Evolutionary conservation across 2,888 invertebrate genomes (phyloP), one percentile per base, ranked within the genome.

Genomic region (Synergus umbraculus): DNA sequence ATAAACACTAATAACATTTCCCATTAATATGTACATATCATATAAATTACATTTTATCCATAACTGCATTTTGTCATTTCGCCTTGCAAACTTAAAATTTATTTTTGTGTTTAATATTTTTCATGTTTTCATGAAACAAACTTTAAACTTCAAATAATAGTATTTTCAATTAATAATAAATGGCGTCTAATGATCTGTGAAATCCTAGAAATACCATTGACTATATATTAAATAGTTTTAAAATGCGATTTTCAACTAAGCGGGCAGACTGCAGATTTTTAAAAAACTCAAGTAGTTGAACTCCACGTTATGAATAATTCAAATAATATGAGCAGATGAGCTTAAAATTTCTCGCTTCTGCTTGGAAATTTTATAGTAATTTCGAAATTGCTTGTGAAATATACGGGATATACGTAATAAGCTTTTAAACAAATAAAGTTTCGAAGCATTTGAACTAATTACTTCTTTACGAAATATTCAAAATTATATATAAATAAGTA

Each of bases 51-150:
- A 54, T n/a, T 54, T 54, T 54, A 5, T 54, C 9, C 3, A 54
- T 54, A 54, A 54, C 9, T 54, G 54, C 54, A 54, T 54, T 54
- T 54, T 54, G 54, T 54, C n/a, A 54, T n/a, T 54, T n/a, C n/a
- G 58, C 15, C 9, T 58, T 8, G 58, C 58, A 18, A 54, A n/a
- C 15, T 54, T 54, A 54, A 54, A 15, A n/a, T 54, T 54, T n/a
- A 54, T 54, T 54, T 54, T 54, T 54, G 9, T n/a, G 7, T 54
- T n/a, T 9, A 54, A n/a, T 9, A 9, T 9, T n/a, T 54, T n/a
- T 9, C 2, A 9, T 54, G 54, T 9, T n/a, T 54, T 54, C n/a
- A 49, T 8, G 8, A 54, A 54, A 54, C 8, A 7, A 54, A 54
- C 2, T 54, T 54, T 8, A 54, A 54, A 8, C 29, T 29, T 29